Percentiles rank a stretch among this genome's conserved stretches.
phyloP scores from a whole-genome alignment of 1,140 invertebrate genomes.

The Archivesica marissinica region DNA sequence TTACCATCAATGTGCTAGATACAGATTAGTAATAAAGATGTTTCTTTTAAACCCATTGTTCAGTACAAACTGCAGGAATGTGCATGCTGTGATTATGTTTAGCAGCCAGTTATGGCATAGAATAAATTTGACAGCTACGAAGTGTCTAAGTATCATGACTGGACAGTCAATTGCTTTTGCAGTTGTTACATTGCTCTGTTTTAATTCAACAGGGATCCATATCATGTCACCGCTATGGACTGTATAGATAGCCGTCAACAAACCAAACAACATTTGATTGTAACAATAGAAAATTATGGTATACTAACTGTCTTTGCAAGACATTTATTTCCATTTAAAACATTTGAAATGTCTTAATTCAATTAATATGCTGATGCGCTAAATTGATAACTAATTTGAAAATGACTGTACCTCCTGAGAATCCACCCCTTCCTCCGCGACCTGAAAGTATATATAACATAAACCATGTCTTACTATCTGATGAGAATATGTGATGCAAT shows the following conservation, averaged over 20 bases:
- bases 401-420: background rate
- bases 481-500: background rate
- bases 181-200: no score
- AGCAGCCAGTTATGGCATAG: no score
- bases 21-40: no score
- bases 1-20: no score
- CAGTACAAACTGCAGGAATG: no score
- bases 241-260: background rate
- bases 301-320: background rate
- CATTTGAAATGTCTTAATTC: background rate
- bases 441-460: background rate
- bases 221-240: background rate
- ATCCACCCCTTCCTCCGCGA: conserved; percentile 2
- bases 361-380: background rate
- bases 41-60: no score
- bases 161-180: no score
- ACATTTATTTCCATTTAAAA: background rate
- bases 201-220: no score
- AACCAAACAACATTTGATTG: background rate
- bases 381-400: background rate
- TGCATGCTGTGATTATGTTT: no score
- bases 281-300: background rate
- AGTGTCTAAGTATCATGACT: no score
- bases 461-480: background rate
- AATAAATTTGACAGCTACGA: no score